These are phyloP conservation scores for Drosophila mojavensis DNA, from an alignment of 1,140 invertebrate genomes.

Conservation along the genomic window DNA sequence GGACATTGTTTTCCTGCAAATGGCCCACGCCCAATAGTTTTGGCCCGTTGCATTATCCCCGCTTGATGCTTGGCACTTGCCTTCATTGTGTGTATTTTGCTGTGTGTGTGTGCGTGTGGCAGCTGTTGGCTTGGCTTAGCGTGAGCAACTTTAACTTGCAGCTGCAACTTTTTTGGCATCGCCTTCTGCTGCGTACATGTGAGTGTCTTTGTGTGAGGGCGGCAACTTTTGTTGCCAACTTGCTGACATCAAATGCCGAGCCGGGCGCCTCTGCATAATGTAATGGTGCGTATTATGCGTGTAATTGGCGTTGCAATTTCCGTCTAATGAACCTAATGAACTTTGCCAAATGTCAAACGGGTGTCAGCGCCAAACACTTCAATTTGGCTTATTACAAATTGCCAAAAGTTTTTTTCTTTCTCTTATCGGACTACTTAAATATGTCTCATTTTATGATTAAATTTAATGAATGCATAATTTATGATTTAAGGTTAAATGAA, in stretches of 20 bases:
- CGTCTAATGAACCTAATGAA: conserved; percentile 55
- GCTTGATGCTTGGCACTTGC: conserved; percentile 35
- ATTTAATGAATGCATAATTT: too few species aligned
- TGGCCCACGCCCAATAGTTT: conserved; percentile 61
- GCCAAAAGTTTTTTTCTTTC: conserved; percentile 15
- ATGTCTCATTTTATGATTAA: too few species aligned
- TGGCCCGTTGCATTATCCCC: conserved; percentile 25
- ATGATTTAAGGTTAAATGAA: too few species aligned
- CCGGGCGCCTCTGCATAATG: conserved; percentile 37
- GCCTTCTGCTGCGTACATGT: not conserved
- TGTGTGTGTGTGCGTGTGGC: not conserved
- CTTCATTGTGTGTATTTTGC: conserved; percentile 10
- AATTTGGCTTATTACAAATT: conserved; percentile 1
- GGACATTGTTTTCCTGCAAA: conserved; percentile 78
- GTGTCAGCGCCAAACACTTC: not conserved
- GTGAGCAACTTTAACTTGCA: conserved; percentile 64
- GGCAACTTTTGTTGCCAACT: conserved; percentile 36
- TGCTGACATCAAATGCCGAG: conserved; percentile 36
- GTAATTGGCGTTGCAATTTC: conserved; percentile 72
- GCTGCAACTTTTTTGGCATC: conserved; percentile 38
- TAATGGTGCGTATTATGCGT: conserved; percentile 74
- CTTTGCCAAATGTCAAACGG: conserved; percentile 26
- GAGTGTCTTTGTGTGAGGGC: not conserved
- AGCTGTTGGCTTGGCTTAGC: conserved; percentile 62
- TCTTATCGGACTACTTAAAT: too few species aligned